These are phyloP conservation scores for Thripadectes ignobilis DNA, from an alignment of 2,797 vertebrate species.

Conservation along the genomic window DNA sequence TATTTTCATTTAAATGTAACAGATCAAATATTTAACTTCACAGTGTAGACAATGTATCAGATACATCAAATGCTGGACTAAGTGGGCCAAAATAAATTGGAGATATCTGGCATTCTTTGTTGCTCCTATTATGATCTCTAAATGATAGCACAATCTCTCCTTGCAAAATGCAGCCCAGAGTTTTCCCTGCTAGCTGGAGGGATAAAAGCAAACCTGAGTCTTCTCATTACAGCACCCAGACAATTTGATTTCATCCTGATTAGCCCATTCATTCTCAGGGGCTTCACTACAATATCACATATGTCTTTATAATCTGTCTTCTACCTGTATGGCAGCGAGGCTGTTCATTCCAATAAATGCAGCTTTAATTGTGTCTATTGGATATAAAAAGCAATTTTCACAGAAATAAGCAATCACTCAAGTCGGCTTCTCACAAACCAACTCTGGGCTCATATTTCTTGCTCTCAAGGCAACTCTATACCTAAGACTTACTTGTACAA, in stretches of 20 bases:
- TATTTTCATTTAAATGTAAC: conserved; percentile 18
- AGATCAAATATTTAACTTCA: conserved; percentile 39
- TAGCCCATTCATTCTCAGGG: conserved; percentile 29
- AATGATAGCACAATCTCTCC: background rate
- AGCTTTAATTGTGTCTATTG: conserved; percentile 10
- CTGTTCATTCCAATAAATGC: conserved; percentile 29
- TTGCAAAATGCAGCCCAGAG: background rate
- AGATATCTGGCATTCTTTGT: background rate
- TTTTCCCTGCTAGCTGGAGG: background rate
- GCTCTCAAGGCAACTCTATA: background rate
- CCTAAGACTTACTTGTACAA: background rate
- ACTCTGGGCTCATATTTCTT: background rate
- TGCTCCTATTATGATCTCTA: background rate
- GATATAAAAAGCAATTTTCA: conserved; percentile 7
- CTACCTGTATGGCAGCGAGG: background rate
- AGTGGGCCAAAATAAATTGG: conserved; percentile 28
- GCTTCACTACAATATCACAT: background rate
- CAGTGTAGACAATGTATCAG: background rate
- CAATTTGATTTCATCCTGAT: conserved; percentile 19
- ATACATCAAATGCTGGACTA: conserved; percentile 7
- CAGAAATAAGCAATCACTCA: conserved; percentile 27
- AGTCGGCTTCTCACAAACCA: background rate
- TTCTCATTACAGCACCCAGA: conserved; percentile 5
- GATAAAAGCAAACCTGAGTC: background rate
- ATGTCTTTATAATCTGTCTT: conserved; percentile 21